Percentiles rank a stretch among this genome's conserved stretches.
These are phyloP conservation scores for Corynorhinus townsendii DNA, from an alignment of 2,113 vertebrate genomes.

Conservation along the genomic window DNA sequence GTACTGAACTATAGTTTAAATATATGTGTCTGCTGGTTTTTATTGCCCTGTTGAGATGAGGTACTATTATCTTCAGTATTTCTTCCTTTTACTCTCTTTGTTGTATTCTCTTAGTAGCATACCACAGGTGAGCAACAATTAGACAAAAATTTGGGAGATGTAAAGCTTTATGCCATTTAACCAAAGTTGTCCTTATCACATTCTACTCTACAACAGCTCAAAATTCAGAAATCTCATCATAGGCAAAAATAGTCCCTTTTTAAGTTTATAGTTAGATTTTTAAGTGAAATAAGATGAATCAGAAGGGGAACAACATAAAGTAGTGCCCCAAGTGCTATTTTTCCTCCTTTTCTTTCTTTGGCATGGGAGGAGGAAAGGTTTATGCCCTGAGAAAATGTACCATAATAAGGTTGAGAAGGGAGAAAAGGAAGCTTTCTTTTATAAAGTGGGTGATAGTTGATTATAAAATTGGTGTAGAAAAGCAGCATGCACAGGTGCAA, in stretches of 20 bases:
- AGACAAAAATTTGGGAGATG: background rate
- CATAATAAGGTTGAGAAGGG: background rate
- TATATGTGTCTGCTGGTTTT: background rate
- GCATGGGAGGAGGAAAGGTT: background rate
- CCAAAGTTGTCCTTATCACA: background rate
- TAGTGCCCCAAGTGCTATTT: background rate
- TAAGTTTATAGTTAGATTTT: background rate
- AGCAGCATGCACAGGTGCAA: background rate
- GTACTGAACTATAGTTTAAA: background rate
- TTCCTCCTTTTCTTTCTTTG: background rate
- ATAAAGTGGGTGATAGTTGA: no score
- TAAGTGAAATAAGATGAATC: no score
- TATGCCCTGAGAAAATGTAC: background rate
- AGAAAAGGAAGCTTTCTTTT: background rate
- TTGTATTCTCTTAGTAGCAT: background rate
- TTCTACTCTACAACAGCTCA: background rate
- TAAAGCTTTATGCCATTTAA: background rate
- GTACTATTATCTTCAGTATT: background rate
- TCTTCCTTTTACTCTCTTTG: background rate
- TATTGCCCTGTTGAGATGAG: background rate
- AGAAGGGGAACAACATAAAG: background rate
- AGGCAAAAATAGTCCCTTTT: rapidly evolving
- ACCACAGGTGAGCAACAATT: background rate
- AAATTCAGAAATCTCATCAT: background rate
- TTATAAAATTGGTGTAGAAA: background rate